phyloP scores from a whole-genome alignment of 92 coral and sea anemone genomes.

The Heteractis magnifica region DNA sequence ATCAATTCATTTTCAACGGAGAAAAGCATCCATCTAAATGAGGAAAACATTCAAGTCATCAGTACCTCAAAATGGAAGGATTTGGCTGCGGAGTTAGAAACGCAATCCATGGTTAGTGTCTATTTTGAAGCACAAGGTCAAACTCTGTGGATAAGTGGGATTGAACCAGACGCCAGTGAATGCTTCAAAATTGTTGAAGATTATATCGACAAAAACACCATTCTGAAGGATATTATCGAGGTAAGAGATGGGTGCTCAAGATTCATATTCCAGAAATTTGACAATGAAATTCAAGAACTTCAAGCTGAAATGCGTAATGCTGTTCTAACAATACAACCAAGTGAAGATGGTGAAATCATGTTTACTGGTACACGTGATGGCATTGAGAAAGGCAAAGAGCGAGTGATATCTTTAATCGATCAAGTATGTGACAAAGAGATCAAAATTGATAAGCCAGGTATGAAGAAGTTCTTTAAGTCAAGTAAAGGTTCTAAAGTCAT shows the following conservation, averaged over 20 bases:
- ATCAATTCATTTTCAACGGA: conserved; percentile 27
- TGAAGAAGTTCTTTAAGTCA: conserved; percentile 49
- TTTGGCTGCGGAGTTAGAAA: conserved; percentile 1
- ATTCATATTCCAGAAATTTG: conserved; percentile 21
- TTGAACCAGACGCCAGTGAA: conserved; percentile 13
- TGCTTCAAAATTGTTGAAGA: conserved; percentile 10
- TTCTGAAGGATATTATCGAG: conserved; percentile 13
- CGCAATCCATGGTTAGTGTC: neutral
- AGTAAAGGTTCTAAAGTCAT: conserved; percentile 31
- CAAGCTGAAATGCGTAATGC: conserved; percentile 6
- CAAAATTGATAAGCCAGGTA: conserved; percentile 51
- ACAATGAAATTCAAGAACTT: conserved; percentile 19
- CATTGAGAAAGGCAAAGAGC: conserved; percentile 19
- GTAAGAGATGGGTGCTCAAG: conserved; percentile 25
- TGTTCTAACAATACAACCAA: conserved; percentile 14
- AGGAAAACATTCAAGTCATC: conserved; percentile 35
- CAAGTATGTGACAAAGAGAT: conserved; percentile 30
- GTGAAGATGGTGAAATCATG: conserved; percentile 25
- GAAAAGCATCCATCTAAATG: conserved; percentile 21
- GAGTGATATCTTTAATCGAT: conserved; percentile 15
- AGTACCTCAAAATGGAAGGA: conserved; percentile 35
- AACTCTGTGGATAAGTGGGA: conserved; percentile 46
- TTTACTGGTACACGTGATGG: conserved; percentile 71
- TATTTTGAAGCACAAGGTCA: neutral
- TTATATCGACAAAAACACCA: conserved; percentile 45